phyloP scores from a whole-genome alignment of 2,797 vertebrate species.

The Sarcoramphus papa region DNA sequence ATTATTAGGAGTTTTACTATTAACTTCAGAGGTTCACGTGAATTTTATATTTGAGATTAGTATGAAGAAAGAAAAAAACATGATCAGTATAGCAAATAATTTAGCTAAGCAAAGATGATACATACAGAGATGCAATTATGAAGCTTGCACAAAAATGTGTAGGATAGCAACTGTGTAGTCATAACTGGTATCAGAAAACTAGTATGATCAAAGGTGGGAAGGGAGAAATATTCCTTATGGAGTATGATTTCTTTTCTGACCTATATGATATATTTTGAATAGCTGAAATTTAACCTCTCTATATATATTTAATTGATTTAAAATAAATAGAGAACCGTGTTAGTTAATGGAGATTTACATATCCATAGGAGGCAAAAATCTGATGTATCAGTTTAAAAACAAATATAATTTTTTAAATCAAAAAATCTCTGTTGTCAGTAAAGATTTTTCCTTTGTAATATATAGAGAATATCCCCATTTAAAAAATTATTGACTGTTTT shows the following conservation, averaged over 20 bases:
- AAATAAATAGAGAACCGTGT: background rate
- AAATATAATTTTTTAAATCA: background rate
- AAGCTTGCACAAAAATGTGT: background rate
- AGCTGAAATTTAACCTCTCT: background rate
- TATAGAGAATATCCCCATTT: background rate
- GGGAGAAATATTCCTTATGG: background rate
- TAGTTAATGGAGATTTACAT: background rate
- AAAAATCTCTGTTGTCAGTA: background rate
- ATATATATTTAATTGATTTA: background rate
- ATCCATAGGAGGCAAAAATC: background rate
- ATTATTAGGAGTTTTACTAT: background rate
- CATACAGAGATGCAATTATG: background rate
- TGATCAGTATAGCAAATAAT: background rate
- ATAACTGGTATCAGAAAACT: background rate
- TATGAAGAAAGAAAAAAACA: background rate
- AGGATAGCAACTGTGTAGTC: background rate
- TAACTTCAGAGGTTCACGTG: background rate
- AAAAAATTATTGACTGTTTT: background rate
- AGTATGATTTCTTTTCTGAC: background rate
- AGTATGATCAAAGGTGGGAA: background rate
- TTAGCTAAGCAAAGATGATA: background rate
- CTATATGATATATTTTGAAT: background rate
- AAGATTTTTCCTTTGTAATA: background rate
- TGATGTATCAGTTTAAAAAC: background rate
- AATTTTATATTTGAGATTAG: background rate